phyloP scores from a whole-genome alignment of 2,888 invertebrate species.

The Cosmia trapezina region DNA sequence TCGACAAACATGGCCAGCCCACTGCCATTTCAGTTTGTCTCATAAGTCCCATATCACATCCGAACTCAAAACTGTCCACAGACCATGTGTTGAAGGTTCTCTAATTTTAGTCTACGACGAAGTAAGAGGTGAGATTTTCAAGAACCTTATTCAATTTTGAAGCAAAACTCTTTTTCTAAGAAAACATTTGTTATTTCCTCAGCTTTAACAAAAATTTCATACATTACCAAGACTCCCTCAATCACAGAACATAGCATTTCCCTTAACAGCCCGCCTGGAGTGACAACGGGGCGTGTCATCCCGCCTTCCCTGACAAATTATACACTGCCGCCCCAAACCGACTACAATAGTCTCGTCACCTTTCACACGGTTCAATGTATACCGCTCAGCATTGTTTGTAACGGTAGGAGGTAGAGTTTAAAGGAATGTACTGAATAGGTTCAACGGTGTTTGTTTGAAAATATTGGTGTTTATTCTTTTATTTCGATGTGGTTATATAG shows the following conservation, averaged over 20 bases:
- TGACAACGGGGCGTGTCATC: constrained; percentile 78
- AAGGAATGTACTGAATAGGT: constrained; percentile 39
- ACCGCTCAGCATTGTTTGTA: constrained; percentile 43
- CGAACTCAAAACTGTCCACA: no score
- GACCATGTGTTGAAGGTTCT: neutral
- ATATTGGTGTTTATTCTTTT: constrained; percentile 48
- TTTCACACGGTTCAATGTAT: constrained; percentile 56
- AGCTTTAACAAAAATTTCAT: neutral
- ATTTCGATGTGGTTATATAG: constrained; percentile 19
- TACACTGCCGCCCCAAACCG: constrained; percentile 66
- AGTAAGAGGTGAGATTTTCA: neutral
- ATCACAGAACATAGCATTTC: constrained; percentile 52
- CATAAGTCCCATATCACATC: no score
- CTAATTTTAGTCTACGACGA: neutral
- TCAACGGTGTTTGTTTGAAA: constrained; percentile 43
- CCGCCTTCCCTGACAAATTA: constrained; percentile 83
- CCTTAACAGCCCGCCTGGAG: constrained; percentile 79
- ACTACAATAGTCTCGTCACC: constrained; percentile 53
- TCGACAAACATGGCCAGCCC: no score
- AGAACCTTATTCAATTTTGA: neutral
- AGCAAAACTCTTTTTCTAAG: neutral
- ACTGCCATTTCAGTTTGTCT: no score
- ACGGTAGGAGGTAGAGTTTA: constrained; percentile 46
- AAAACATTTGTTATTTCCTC: neutral
- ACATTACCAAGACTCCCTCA: constrained; percentile 25